phyloP scores from a whole-genome alignment of 1,140 invertebrate genomes.

The Physella acuta region DNA sequence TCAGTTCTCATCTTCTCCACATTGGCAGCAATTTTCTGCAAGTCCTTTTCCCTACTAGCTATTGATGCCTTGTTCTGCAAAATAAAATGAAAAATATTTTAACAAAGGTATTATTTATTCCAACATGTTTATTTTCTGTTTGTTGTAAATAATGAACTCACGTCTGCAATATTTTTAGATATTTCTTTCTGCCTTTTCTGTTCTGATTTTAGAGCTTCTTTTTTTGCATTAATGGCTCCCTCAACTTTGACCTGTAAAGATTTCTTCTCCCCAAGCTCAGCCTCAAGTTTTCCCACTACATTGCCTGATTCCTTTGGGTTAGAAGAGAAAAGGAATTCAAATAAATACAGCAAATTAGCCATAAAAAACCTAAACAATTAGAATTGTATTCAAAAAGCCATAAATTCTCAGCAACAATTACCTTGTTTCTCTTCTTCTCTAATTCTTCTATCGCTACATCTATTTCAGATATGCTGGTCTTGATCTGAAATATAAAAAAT shows the following conservation, averaged over 20 bases:
- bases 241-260: slow-evolving; percentile 70
- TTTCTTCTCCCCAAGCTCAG: slow-evolving; percentile 68
- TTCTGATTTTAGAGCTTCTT: slow-evolving; percentile 72
- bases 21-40: slow-evolving; percentile 69
- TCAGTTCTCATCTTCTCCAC: slow-evolving; percentile 74
- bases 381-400: neutral
- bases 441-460: slow-evolving; percentile 56
- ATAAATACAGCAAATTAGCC: neutral
- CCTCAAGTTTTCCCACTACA: slow-evolving; percentile 70
- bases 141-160: slow-evolving; percentile 39
- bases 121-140: neutral
- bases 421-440: slow-evolving; percentile 57
- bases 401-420: slow-evolving; percentile 16
- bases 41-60: slow-evolving; percentile 68
- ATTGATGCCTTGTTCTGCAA: slow-evolving; percentile 70
- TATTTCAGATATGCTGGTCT: slow-evolving; percentile 50
- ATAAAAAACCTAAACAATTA: neutral
- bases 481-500: too few relatives aligned
- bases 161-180: slow-evolving; percentile 70
- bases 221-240: slow-evolving; percentile 70
- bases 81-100: neutral
- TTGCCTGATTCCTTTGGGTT: slow-evolving; percentile 69
- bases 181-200: slow-evolving; percentile 73
- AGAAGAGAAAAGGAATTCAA: slow-evolving; percentile 11
- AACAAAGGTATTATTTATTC: too few relatives aligned